Evolutionary conservation across 2,797 vertebrate species (phyloP).

Genomic region (Gallinago stenura): DNA sequence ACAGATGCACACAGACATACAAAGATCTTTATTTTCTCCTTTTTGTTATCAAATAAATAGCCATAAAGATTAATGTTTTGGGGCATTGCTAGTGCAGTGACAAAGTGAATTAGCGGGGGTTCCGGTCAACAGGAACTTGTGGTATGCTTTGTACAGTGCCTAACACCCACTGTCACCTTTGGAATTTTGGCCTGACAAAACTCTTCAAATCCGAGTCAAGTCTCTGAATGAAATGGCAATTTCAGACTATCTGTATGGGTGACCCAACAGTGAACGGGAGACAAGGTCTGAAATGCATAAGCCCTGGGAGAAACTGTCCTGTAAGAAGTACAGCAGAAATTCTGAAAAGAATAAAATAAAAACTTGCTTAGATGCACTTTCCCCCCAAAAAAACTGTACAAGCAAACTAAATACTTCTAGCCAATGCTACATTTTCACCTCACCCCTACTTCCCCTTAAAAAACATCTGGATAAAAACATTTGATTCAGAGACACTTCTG

Average conservation of each 20-base stretch:
- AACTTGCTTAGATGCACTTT: neutral
- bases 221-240: neutral
- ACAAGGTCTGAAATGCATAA: neutral
- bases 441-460: neutral
- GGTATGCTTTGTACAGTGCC: neutral
- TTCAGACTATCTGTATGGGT: neutral
- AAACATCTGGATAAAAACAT: neutral
- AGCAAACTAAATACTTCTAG: neutral
- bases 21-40: neutral
- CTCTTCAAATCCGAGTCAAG: too few relatives aligned
- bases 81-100: neutral
- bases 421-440: neutral
- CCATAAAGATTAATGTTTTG: neutral
- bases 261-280: neutral
- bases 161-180: neutral
- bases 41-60: neutral
- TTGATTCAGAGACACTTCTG: neutral
- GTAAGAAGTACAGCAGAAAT: rapidly evolving
- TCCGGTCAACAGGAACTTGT: neutral
- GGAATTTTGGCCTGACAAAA: neutral
- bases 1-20: rapidly evolving
- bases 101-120: rapidly evolving
- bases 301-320: neutral
- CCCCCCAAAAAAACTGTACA: neutral
- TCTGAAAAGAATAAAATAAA: neutral